A percentile compares a stretch with the other conserved stretches of the same genome.
Conservation (phyloP, 2,797 vertebrate genomes). For the Crocodylus rhombifer region DNA sequence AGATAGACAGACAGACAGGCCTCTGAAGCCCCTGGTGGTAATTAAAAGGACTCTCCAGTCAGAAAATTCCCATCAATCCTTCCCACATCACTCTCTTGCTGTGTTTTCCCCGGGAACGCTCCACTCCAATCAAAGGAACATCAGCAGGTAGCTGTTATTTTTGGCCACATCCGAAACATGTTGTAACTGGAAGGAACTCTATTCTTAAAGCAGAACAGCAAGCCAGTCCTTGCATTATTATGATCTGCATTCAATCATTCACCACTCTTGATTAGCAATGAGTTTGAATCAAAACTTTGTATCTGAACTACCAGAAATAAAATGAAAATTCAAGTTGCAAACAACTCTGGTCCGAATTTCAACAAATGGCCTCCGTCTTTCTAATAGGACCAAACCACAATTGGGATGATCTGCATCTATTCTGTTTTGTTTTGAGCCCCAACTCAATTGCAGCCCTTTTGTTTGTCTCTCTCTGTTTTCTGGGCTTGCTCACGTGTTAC, state of each 20-base stretch:
- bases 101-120: not conserved
- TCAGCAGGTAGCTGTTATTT: slow-evolving; percentile 4
- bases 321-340: not conserved
- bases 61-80: not conserved
- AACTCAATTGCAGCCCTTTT: not conserved
- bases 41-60: not conserved
- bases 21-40: not conserved
- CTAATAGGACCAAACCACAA: not conserved
- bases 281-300: not conserved
- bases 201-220: not conserved
- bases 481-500: not conserved
- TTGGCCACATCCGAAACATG: not conserved
- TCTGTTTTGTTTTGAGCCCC: not conserved
- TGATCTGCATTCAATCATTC: not conserved
- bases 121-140: not conserved
- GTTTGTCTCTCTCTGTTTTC: not conserved
- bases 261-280: slow-evolving; percentile 12
- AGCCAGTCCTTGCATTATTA: not conserved
- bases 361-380: not conserved
- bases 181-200: not conserved
- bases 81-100: not conserved
- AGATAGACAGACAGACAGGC: not conserved
- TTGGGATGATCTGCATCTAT: not conserved
- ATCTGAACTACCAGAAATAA: not conserved
- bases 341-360: not conserved